phyloP scores from a whole-genome alignment of 2,888 invertebrate species.

The Serrognathus titanus region DNA sequence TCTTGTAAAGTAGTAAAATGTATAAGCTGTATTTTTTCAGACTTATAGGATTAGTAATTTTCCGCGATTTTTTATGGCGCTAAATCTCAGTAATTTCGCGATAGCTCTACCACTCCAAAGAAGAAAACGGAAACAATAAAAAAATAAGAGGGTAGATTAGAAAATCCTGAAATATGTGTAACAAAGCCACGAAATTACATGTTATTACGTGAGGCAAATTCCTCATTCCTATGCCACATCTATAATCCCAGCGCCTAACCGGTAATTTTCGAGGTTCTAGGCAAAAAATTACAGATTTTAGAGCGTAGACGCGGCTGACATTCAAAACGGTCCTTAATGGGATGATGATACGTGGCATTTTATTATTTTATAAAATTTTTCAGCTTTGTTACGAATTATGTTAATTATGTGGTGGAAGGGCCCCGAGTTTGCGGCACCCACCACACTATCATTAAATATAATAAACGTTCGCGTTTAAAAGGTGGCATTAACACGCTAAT shows the following conservation, averaged over 20 bases:
- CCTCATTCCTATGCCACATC: not conserved
- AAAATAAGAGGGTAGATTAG: not conserved
- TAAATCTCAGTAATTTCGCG: too few species aligned
- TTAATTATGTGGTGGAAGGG: not conserved
- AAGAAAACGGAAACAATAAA: too few species aligned
- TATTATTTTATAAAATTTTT: not conserved
- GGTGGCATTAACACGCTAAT: not conserved
- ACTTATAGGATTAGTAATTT: too few species aligned
- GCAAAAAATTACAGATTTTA: slow-evolving; percentile 1
- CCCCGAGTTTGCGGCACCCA: too few species aligned
- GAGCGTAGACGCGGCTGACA: not conserved
- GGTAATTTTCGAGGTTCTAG: not conserved
- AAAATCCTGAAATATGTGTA: not conserved
- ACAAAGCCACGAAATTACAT: not conserved
- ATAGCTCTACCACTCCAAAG: too few species aligned
- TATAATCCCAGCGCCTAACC: not conserved
- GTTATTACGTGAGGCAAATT: not conserved
- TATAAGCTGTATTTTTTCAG: too few species aligned
- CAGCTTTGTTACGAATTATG: not conserved
- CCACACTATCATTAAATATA: not conserved
- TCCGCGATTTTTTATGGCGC: too few species aligned
- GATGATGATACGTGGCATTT: not conserved
- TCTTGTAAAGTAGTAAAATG: too few species aligned
- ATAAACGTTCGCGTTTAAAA: not conserved
- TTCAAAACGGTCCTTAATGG: not conserved